A percentile compares a stretch with the other conserved stretches of the same genome.
Evolutionary conservation across 2,888 invertebrate genomes (phyloP).

Genomic region (Xestoiulus laeticollis): DNA sequence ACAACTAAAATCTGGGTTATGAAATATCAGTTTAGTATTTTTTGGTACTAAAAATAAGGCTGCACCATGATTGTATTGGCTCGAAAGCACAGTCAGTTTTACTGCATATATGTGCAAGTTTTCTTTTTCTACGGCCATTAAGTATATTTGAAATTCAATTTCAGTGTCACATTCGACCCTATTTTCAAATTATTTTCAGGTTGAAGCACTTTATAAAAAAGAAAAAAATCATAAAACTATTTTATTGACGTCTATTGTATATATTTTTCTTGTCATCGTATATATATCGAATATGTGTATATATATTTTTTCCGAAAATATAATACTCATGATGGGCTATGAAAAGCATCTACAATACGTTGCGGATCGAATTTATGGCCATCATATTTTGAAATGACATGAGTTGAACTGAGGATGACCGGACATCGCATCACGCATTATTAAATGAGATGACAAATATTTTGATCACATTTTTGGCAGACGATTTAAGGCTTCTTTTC

Average conservation of each 20-base stretch:
- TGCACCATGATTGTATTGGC: not conserved
- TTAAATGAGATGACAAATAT: conserved; percentile 26
- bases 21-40: not conserved
- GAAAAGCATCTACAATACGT: not conserved
- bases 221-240: not conserved
- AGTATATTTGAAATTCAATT: not conserved
- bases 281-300: not conserved
- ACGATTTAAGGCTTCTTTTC: not conserved
- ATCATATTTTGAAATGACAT: not conserved
- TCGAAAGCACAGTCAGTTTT: not conserved
- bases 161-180: not conserved
- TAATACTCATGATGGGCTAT: not conserved
- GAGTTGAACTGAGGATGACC: not conserved
- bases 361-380: not conserved
- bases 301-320: not conserved
- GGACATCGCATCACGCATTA: not conserved
- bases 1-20: not conserved
- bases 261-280: conserved; percentile 10
- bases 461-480: not conserved
- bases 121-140: not conserved
- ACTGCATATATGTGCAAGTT: not conserved
- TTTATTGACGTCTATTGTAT: conserved; percentile 20
- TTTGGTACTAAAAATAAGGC: not conserved
- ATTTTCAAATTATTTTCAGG: not conserved
- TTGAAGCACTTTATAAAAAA: conserved; percentile 20